Base-by-base conservation (phyloP, 2,888 invertebrate species). In the Aspidiotus destructor region DNA sequence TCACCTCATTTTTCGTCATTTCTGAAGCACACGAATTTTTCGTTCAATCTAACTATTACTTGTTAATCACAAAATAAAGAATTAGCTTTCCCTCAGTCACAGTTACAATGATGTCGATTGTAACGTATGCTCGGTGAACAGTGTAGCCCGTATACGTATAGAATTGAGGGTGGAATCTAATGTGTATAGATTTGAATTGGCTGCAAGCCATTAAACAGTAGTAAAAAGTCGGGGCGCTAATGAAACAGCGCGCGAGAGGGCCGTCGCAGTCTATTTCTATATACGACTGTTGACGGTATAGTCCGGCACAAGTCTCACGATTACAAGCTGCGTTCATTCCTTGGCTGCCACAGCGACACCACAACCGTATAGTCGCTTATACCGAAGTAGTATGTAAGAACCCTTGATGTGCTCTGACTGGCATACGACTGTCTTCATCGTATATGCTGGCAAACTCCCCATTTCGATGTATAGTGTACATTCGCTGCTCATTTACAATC, bases 191-290 rank as follows among this genome's bases (percentile, higher is more conserved):
- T 62, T 62, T 62, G 62, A 62, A 62, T 53, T 62, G 62, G 62
- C 62, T 48, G 41, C 48, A 17, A 62, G 62, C 62, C 62, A 62
- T 62, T 53, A 53, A 62, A 62, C 48, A 15, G 62, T 62, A 62
- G 62, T 62, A 62, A 62, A 62, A 62, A 11, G 53, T 62, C 62
- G 62, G 62, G 62, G 62, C 62, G 62, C 62, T 62, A 62, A 62
- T 52, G 62, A 62, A 62, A 53, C 60, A 16, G 60, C 60, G 48
- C 48, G 48, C n/a, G 48, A 48, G 48, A 48, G 48, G 48, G 48
- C 48, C 48, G 54, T 15, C 64, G 41, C 44, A 55, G 55, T 64
- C 64, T 64, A 64, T 64, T 64, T 64, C 64, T 64, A 64, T 62
- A 62, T 41, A 57, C 52, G 40, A 28, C 40, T 62, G 62, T 40